Evolutionary conservation across 1,140 invertebrate genomes (phyloP), one percentile per base, ranked within the genome.

Genomic region (Diploscapter pachys): DNA sequence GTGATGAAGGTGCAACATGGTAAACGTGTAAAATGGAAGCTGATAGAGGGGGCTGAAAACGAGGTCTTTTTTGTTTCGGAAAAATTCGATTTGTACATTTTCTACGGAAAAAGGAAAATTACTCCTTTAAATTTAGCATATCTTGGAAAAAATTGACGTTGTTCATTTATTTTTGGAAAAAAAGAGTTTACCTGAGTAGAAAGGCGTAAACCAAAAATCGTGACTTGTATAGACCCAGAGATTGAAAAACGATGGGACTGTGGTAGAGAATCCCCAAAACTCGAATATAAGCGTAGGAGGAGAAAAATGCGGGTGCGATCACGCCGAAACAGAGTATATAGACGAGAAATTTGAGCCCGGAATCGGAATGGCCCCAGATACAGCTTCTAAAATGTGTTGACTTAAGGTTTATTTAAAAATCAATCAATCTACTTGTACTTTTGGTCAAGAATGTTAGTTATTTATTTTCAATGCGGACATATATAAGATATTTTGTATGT

Each of bases 301-400:
- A 81, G 52, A 85, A 78, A 48, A 77, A 49, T 8, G 82, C 71
- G 2, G 83, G 83, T 13, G 86, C 79, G 5, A 85, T 56, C 4
- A 85, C 80, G 59, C 83, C 85, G 2, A 85, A 72, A 48, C 85
- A 84, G 62, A 85, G 63, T 6, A 86, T 56, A 63, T 85, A 85
- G 31, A 84, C 83, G 8, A 85, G 67, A 68, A 86, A 85, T 68
- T 85, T 85, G 72, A 84, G 78, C 68, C 83, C 85, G 55, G 81
- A 82, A 68, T 85, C 83, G 8, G 78, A 77, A 57, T 76, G 69
- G 5, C 68, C 68, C n/a, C 64, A 74, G 31, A 74, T 56, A 51
- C 73, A 84, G n/a, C 78, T 75, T 56, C 79, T 59, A 11, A 82
- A 51, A 3, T 61, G 70, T 31, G 81, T 55, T 31, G 31, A 31